Conservation (phyloP, 2,113 vertebrate species). For the Hemibagrus wyckioides region DNA sequence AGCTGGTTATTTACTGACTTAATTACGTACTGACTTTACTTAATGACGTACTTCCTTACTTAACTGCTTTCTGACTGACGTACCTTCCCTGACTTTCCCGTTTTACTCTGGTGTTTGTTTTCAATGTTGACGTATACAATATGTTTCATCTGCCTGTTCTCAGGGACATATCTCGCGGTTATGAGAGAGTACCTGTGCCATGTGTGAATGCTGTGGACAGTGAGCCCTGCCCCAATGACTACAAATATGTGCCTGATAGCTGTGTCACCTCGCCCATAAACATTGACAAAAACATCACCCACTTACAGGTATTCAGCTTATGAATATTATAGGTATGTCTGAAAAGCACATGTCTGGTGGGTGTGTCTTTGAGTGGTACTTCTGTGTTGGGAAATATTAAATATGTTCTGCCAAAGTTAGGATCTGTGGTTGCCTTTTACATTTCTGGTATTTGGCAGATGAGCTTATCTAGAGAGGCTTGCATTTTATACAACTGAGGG, state of each 20-base stretch:
- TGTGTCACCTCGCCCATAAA: slow-evolving; percentile 97
- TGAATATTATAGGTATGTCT: neutral
- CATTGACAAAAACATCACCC: slow-evolving; percentile 96
- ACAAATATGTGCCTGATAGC: slow-evolving; percentile 94
- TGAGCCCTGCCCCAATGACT: slow-evolving; percentile 85
- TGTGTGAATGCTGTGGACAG: slow-evolving; percentile 89
- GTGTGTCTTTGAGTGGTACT: neutral
- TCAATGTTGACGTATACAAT: neutral
- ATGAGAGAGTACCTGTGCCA: slow-evolving; percentile 88
- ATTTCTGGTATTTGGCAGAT: no score
- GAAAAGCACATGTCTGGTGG: no score
- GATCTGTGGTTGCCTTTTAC: neutral
- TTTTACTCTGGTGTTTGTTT: neutral
- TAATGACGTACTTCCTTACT: neutral
- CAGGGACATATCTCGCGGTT: slow-evolving; percentile 92
- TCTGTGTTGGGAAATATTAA: neutral
- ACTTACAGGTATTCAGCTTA: slow-evolving; percentile 82
- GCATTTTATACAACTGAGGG: no score
- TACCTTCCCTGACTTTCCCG: neutral
- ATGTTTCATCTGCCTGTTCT: neutral
- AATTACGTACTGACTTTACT: no score
- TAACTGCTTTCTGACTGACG: neutral
- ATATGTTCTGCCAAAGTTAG: neutral
- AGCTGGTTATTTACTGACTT: no score
- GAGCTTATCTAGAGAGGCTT: no score